A percentile compares a stretch with the other conserved stretches of the same genome.
Conservation (phyloP, 2,888 invertebrate species). For the Tupiocoris notatus region DNA sequence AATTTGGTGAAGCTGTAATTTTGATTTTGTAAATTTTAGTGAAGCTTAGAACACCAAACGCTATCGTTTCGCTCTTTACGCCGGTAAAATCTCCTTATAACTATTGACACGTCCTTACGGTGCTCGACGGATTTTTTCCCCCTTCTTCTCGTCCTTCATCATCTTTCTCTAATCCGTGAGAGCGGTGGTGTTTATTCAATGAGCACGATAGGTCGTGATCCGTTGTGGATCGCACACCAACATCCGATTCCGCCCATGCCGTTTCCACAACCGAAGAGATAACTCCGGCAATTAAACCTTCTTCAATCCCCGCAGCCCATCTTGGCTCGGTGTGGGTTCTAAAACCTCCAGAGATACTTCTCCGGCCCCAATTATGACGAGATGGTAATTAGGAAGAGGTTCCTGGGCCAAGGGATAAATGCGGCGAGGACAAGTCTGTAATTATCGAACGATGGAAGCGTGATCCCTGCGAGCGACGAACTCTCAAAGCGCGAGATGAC, state of each 20-base stretch:
- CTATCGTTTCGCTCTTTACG: background rate
- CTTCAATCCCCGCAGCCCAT: constrained; percentile 4
- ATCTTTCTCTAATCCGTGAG: background rate
- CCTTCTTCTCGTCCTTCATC: background rate
- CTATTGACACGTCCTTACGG: background rate
- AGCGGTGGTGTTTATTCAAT: constrained; percentile 40
- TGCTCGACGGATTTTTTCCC: background rate
- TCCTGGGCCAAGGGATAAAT: constrained; percentile 33
- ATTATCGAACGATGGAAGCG: constrained; percentile 42
- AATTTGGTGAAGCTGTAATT: too few relatives aligned
- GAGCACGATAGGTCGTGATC: constrained; percentile 43
- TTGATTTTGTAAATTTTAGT: too few relatives aligned
- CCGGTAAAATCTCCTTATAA: background rate
- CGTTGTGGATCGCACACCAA: constrained; percentile 9
- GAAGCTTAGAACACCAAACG: too few relatives aligned
- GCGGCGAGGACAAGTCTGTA: constrained; percentile 42
- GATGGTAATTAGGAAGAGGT: constrained; percentile 41
- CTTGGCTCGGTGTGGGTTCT: background rate
- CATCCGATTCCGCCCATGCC: background rate
- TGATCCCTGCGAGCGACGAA: constrained; percentile 43
- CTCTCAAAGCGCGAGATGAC: constrained; percentile 20
- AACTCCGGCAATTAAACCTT: constrained; percentile 40
- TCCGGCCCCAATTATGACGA: constrained; percentile 43
- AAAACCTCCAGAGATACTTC: background rate
- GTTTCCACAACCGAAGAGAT: constrained; percentile 34